Base-by-base conservation (phyloP, 2,113 vertebrate species). In the Caracal caracal region DNA sequence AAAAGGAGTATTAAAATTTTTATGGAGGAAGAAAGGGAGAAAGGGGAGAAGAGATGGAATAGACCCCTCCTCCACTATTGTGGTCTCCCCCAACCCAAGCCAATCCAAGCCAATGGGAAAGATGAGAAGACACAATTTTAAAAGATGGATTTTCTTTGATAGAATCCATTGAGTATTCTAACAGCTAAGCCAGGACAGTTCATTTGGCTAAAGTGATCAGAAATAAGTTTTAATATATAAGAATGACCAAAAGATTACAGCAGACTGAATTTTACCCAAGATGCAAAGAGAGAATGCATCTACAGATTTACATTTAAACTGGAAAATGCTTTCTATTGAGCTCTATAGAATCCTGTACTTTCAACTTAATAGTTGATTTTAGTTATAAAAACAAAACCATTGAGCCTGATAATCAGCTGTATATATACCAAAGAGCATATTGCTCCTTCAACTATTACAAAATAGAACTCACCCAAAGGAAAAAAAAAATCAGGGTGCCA, bases 401-500 rank as follows among this genome's bases (percentile, higher is more conserved):
- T 1, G 26, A 95, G 11, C 2, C 43, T 84, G 65, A 51, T 15
- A 3, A 19, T 37, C n/a, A 81, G 4, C 6, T 93, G 19, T 51
- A 37, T 5, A 59, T 30, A 17, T 12, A 63, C 2, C 66, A 90
- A 85, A 11, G 9, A 68, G 37, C 35, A 20, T 65, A 15, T 35
- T 65, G 4, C 1, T 61, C 11, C 2, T 81, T 89, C 4, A 22
- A 51, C 1, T 61, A 22, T 51, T 43, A 40, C 4, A 56, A n/a
- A 71, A 2, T 26, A 65, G 6, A 65, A 22, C 3, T 86, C 33
- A 28, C 3, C 0, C 35, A 49, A 1, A 5, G 2, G 30, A 63
- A 1, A 47, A 85, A 66, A 71, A 83, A 30, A 20, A 1, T 0
- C 8, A 43, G 35, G 7, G 28, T 76, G 8, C 2, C 3, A 30